Evolutionary conservation across 2,797 vertebrate species (phyloP).

Genomic region (Thamnophis elegans): DNA sequence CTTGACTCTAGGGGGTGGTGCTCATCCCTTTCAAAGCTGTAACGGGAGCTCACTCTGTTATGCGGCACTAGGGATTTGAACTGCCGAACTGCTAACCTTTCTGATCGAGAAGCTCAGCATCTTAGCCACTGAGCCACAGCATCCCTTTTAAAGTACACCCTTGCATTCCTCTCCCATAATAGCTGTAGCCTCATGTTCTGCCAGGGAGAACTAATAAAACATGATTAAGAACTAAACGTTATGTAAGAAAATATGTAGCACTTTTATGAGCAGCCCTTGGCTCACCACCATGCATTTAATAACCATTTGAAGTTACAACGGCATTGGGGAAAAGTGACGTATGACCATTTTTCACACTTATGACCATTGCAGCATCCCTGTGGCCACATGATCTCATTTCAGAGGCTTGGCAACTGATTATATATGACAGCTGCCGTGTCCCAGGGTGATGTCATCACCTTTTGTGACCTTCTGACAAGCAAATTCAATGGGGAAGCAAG

Average conservation of each 20-base stretch:
- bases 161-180: neutral
- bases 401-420: neutral
- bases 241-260: accelerated
- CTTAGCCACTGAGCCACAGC: too few species aligned
- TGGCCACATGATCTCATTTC: too few species aligned
- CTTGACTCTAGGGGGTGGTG: too few species aligned
- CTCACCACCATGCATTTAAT: neutral
- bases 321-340: neutral
- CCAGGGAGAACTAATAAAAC: neutral
- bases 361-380: neutral
- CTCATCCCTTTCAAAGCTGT: too few species aligned
- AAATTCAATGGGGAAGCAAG: neutral
- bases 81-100: too few species aligned
- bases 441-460: neutral
- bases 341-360: neutral
- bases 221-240: neutral
- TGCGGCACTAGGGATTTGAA: too few species aligned
- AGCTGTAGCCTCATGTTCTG: accelerated
- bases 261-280: neutral
- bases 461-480: neutral
- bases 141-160: accelerated
- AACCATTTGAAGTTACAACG: neutral
- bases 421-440: neutral
- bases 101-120: too few species aligned
- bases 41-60: too few species aligned